Percentiles rank a stretch among this genome's conserved stretches.
phyloP scores from a whole-genome alignment of 2,888 invertebrate species.

The Coelogynopora nodosa region DNA sequence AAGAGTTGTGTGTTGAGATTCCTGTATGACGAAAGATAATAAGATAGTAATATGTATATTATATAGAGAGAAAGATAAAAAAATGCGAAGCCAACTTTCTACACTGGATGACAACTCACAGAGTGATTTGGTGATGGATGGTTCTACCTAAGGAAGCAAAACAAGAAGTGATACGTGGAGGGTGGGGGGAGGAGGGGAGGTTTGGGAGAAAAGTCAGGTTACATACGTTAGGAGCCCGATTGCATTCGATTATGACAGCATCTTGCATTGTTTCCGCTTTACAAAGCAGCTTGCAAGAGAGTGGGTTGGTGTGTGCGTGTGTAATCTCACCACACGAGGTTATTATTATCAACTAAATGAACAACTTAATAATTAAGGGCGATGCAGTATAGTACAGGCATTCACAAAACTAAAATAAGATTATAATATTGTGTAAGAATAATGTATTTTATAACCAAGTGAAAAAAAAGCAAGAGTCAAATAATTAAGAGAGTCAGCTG shows the following conservation, averaged over 20 bases:
- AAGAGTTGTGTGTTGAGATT: not conserved
- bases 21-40: constrained; percentile 12
- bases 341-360: not conserved
- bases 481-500: not conserved
- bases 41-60: not conserved
- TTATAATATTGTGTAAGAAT: not conserved
- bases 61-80: not conserved
- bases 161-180: not conserved
- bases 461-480: not conserved
- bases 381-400: constrained; percentile 21
- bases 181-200: not conserved
- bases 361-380: not conserved
- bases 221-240: not conserved
- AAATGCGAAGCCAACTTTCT: constrained; percentile 2
- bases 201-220: too few relatives aligned
- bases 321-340: too few relatives aligned
- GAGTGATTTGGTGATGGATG: not conserved
- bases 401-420: constrained; percentile 20
- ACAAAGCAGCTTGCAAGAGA: not conserved
- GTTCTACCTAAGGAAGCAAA: not conserved
- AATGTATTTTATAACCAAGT: not conserved
- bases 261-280: not conserved
- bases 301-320: not conserved
- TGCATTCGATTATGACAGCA: not conserved
- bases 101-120: not conserved